These are phyloP conservation scores for Agrilus biguttatus DNA, from an alignment of 2,888 invertebrate species.

Conservation along the genomic window DNA sequence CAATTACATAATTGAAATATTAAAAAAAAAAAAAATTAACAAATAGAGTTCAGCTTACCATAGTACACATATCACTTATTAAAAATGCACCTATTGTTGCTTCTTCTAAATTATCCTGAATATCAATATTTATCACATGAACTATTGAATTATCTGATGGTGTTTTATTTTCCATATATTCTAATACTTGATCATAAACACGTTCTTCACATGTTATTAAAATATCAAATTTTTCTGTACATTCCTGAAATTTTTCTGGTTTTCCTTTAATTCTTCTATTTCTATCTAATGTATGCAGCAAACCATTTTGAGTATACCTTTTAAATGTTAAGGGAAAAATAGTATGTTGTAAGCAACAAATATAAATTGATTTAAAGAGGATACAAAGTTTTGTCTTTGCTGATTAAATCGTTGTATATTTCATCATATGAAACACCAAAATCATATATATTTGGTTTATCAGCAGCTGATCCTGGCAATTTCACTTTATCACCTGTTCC, in stretches of 20 bases:
- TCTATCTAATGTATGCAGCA: constrained; percentile 94
- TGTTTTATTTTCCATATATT: constrained; percentile 75
- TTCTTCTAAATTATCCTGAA: constrained; percentile 99
- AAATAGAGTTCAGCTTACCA: constrained; percentile 40
- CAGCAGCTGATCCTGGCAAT: constrained; percentile 85
- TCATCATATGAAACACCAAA: constrained; percentile 92
- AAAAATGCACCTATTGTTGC: constrained; percentile 97
- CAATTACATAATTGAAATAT: constrained; percentile 19
- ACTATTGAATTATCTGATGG: constrained; percentile 75
- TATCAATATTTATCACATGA: constrained; percentile 96
- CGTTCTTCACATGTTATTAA: constrained; percentile 95
- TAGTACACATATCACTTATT: constrained; percentile 87
- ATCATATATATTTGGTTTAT: constrained; percentile 92
- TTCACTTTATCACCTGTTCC: constrained; percentile 94
- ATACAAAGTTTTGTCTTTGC: constrained; percentile 85
- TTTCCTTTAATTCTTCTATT: constrained; percentile 87
- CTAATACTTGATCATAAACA: constrained; percentile 95
- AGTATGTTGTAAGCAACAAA: neutral
- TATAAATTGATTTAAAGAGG: constrained; percentile 24
- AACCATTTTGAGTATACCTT: constrained; percentile 93
- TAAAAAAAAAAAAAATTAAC: constrained; percentile 1
- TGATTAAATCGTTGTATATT: constrained; percentile 82
- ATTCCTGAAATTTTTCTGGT: constrained; percentile 89
- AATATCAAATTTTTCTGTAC: constrained; percentile 83
- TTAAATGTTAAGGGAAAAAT: constrained; percentile 17